Evolutionary conservation across 2,797 vertebrate genomes (phyloP).

Genomic region (Clarias platycephalus): DNA sequence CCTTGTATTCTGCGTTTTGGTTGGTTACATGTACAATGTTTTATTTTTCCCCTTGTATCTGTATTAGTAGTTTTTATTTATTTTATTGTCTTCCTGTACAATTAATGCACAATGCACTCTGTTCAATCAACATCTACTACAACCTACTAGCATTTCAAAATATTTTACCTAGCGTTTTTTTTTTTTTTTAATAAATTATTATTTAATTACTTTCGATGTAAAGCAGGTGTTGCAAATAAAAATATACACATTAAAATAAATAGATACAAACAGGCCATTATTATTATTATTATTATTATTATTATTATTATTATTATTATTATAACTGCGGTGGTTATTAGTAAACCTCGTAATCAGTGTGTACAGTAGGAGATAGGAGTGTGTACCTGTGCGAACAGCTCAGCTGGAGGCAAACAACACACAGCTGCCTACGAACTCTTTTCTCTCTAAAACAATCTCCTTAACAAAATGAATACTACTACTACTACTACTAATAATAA

Average conservation of each 20-base stretch:
- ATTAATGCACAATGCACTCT: neutral
- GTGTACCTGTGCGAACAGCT: neutral
- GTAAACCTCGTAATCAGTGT: neutral
- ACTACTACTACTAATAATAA: neutral
- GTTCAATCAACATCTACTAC: neutral
- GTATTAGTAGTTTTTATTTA: neutral
- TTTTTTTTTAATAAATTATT: no score
- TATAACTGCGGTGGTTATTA: neutral
- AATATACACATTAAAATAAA: neutral
- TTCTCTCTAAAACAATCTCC: no score
- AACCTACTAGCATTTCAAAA: neutral
- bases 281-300: neutral
- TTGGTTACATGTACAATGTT: neutral
- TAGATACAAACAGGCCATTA: neutral
- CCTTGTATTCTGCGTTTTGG: neutral
- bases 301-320: neutral
- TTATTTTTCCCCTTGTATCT: neutral
- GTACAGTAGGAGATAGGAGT: no score
- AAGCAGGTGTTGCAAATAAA: neutral
- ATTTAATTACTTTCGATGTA: neutral
- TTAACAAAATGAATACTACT: neutral
- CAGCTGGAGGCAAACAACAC: constrained; percentile 1
- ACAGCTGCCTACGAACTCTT: neutral
- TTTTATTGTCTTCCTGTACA: neutral
- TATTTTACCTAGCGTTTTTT: neutral